Evolutionary conservation across 2,888 invertebrate species (phyloP).

Genomic region (Apotomis capreana): DNA sequence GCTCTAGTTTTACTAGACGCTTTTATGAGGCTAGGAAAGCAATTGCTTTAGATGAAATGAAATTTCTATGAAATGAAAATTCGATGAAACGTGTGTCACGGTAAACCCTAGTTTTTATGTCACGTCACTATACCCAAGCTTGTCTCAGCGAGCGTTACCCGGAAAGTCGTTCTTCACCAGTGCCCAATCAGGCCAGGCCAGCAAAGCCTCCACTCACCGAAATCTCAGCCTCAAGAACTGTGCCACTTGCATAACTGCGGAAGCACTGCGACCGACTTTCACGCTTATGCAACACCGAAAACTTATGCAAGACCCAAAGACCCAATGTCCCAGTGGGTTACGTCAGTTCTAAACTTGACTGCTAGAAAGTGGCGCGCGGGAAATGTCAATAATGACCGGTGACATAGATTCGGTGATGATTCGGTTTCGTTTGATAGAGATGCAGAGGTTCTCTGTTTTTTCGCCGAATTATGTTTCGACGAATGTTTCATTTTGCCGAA

Average conservation of each 20-base stretch:
- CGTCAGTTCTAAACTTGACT: slow-evolving; percentile 73
- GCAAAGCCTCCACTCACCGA: slow-evolving; percentile 12
- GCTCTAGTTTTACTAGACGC: no score
- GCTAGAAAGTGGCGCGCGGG: slow-evolving; percentile 78
- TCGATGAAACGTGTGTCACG: no score
- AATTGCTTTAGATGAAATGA: no score
- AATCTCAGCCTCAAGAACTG: slow-evolving; percentile 57
- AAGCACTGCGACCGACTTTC: slow-evolving; percentile 79
- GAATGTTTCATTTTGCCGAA: no score
- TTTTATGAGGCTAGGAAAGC: no score
- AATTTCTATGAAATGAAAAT: no score
- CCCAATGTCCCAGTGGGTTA: slow-evolving; percentile 80
- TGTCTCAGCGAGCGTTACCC: not conserved
- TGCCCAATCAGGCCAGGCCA: slow-evolving; percentile 15
- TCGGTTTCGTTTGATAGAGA: not conserved
- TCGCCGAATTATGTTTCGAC: no score
- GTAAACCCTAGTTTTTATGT: no score
- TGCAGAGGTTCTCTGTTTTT: no score
- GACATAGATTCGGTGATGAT: slow-evolving; percentile 26
- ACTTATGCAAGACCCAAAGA: slow-evolving; percentile 75
- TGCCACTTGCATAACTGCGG: slow-evolving; percentile 69
- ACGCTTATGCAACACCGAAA: slow-evolving; percentile 71
- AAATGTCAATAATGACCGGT: slow-evolving; percentile 58
- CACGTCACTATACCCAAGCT: not conserved
- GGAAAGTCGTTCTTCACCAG: slow-evolving; percentile 14